Evolutionary conservation across 2,888 invertebrate genomes (phyloP).

Genomic region (Thalpophila matura): DNA sequence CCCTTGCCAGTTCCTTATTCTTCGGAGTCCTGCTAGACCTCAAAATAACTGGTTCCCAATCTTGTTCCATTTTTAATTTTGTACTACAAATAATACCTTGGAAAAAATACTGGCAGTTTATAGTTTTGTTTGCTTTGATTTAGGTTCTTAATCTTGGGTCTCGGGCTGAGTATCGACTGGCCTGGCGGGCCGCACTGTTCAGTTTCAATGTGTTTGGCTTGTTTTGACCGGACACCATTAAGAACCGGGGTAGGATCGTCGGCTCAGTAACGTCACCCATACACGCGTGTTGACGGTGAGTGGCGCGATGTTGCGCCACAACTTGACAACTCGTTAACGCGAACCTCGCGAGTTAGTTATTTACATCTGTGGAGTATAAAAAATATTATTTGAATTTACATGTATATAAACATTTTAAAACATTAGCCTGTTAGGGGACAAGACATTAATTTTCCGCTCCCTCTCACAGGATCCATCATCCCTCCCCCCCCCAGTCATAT

Average conservation of each 20-base stretch:
- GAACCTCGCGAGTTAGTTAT: conserved; percentile 21
- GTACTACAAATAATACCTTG: conserved; percentile 74
- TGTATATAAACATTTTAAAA: too few relatives aligned
- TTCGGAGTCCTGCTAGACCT: conserved; percentile 80
- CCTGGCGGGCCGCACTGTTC: conserved; percentile 87
- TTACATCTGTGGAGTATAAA: conserved; percentile 60
- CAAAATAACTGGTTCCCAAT: conserved; percentile 75
- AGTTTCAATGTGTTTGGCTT: conserved; percentile 88
- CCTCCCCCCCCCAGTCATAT: too few relatives aligned
- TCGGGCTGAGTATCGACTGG: conserved; percentile 88
- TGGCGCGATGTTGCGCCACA: conserved; percentile 79
- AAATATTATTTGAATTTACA: not conserved
- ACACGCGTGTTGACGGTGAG: conserved; percentile 74
- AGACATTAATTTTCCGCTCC: too few relatives aligned
- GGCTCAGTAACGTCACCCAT: conserved; percentile 79
- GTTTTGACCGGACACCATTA: conserved; percentile 91
- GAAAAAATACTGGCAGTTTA: conserved; percentile 82
- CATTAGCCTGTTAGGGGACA: too few relatives aligned
- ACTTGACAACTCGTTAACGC: conserved; percentile 53
- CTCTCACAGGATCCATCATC: too few relatives aligned
- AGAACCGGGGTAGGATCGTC: conserved; percentile 79
- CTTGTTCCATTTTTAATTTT: conserved; percentile 77
- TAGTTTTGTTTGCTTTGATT: conserved; percentile 64
- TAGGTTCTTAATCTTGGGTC: conserved; percentile 92
- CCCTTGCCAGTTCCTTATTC: conserved; percentile 68